Evolutionary conservation across 1,140 invertebrate species (phyloP).

Genomic region (Anthonomus grandis): DNA sequence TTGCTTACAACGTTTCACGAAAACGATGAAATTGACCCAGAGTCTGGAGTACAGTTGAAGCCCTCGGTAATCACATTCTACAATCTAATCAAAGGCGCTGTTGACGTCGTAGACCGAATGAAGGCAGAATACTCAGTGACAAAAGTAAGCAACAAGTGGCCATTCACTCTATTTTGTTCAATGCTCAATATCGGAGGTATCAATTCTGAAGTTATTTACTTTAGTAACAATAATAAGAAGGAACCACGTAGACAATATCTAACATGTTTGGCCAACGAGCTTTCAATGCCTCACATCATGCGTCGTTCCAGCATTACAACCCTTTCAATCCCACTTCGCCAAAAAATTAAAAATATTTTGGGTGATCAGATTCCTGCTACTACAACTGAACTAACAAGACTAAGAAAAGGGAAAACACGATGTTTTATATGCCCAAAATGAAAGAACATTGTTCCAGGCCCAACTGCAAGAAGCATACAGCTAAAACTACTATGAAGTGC

Average conservation of each 20-base stretch:
- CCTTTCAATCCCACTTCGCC: not conserved
- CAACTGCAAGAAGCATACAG: too few relatives aligned
- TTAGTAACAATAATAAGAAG: not conserved
- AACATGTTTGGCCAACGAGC: not conserved
- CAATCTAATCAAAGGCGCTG: not conserved
- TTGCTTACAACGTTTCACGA: not conserved
- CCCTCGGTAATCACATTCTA: not conserved
- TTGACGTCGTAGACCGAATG: not conserved
- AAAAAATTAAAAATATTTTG: not conserved
- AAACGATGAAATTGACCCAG: not conserved
- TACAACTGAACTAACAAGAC: not conserved
- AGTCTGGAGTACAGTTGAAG: not conserved
- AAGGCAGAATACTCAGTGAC: not conserved
- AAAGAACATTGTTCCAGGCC: too few relatives aligned
- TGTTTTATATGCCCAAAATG: not conserved
- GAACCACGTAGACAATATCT: not conserved
- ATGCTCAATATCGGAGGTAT: constrained; percentile 1
- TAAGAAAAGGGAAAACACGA: not conserved
- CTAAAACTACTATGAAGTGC: too few relatives aligned
- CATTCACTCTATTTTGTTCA: not conserved
- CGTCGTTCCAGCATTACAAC: not conserved
- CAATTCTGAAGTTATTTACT: constrained; percentile 3
- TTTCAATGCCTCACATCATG: too few relatives aligned
- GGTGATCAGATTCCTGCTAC: too few relatives aligned
- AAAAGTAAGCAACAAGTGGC: not conserved